A percentile compares a stretch with the other conserved stretches of the same genome.
Conservation (phyloP, 2,797 vertebrate species). For the Labroides dimidiatus region DNA sequence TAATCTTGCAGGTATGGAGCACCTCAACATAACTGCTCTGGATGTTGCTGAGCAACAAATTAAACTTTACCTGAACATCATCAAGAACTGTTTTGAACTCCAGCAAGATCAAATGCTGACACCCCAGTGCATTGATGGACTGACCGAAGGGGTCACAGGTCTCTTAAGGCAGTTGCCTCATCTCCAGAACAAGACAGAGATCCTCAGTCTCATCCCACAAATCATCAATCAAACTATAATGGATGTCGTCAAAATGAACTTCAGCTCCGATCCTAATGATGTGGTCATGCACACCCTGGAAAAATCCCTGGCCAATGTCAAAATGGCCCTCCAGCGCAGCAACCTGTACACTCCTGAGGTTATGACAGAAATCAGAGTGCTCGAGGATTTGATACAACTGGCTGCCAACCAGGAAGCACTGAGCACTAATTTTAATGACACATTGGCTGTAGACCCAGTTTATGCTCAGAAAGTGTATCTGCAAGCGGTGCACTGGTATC, state of each 20-base stretch:
- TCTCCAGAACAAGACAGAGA: slow-evolving; percentile 52
- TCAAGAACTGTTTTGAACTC: slow-evolving; percentile 4
- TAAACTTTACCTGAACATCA: slow-evolving; percentile 61
- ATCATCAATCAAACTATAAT: slow-evolving; percentile 61
- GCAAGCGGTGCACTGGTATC: slow-evolving; percentile 78
- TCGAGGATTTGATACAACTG: slow-evolving; percentile 63
- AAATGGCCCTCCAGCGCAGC: slow-evolving; percentile 65
- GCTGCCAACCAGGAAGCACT: slow-evolving; percentile 55
- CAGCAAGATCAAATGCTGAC: slow-evolving; percentile 42
- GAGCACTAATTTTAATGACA: slow-evolving; percentile 44
- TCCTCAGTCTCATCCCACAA: slow-evolving; percentile 67
- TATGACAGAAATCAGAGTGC: slow-evolving; percentile 71
- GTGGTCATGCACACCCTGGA: slow-evolving; percentile 52
- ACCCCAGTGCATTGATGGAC: slow-evolving; percentile 65
- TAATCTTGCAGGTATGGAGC: neutral
- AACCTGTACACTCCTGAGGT: slow-evolving; percentile 69
- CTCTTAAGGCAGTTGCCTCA: slow-evolving; percentile 64
- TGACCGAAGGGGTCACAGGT: slow-evolving; percentile 55
- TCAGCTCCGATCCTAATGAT: slow-evolving; percentile 39
- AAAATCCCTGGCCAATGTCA: slow-evolving; percentile 66
- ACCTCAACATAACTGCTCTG: slow-evolving; percentile 32
- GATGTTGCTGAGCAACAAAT: slow-evolving; percentile 57
- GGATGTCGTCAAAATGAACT: slow-evolving; percentile 39
- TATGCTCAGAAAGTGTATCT: slow-evolving; percentile 60
- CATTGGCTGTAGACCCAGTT: slow-evolving; percentile 37